Percentiles rank a stretch among this genome's conserved stretches.
These are phyloP conservation scores for Ovibos moschatus DNA, from an alignment of 2,113 vertebrate genomes.

Conservation along the genomic window DNA sequence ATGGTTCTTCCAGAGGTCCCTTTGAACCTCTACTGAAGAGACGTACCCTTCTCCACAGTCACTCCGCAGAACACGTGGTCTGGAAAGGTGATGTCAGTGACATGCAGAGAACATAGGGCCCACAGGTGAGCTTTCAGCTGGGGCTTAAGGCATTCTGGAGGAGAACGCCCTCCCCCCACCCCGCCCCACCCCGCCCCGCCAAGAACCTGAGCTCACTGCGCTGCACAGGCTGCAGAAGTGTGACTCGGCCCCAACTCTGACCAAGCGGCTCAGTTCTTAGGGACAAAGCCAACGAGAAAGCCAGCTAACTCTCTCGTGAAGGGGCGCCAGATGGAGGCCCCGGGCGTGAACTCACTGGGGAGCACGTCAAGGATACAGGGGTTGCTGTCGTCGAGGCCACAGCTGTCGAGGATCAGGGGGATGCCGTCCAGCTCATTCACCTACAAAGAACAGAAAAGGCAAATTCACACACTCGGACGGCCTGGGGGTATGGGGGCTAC, in stretches of 20 bases:
- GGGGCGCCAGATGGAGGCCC: rapidly evolving
- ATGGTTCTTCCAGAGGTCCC: neutral
- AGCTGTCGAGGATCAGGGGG: slow-evolving; percentile 94
- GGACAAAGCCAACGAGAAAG: neutral
- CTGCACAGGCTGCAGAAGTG: rapidly evolving
- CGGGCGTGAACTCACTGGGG: rapidly evolving
- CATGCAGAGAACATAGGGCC: neutral
- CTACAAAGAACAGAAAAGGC: slow-evolving; percentile 74
- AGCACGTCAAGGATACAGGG: slow-evolving; percentile 94
- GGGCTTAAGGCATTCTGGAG: rapidly evolving
- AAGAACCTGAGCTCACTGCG: rapidly evolving
- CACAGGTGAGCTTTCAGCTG: too few relatives aligned
- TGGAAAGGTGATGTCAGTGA: neutral
- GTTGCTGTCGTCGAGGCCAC: slow-evolving; percentile 94
- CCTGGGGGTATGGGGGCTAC: rapidly evolving
- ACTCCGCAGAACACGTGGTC: neutral
- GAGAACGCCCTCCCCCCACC: neutral
- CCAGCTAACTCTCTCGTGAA: too few relatives aligned
- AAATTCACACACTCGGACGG: neutral
- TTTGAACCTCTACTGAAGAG: neutral
- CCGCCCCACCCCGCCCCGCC: neutral
- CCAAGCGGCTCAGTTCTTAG: neutral
- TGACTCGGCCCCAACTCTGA: rapidly evolving
- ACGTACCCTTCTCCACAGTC: rapidly evolving
- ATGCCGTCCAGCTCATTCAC: slow-evolving; percentile 92